Evolutionary conservation across 2,888 invertebrate species (phyloP), one percentile per base, ranked within the genome.

Genomic region (Eremobia ochroleuca): DNA sequence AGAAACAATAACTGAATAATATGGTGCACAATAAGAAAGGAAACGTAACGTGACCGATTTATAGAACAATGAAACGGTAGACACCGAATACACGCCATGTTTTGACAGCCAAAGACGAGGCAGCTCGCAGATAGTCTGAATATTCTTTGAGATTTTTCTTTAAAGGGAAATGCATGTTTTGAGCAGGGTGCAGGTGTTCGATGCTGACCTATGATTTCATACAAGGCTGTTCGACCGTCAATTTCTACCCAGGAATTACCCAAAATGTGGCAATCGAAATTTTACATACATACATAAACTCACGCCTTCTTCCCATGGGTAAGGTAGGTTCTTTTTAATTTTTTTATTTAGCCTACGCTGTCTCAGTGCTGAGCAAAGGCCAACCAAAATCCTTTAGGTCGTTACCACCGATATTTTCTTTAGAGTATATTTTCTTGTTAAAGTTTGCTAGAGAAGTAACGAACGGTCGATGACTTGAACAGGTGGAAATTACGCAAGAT

Each of bases 21-120:
- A 86, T 84, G 82, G 85, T 82, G 86, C 85, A 81, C 86, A 86
- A 86, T 88, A 87, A 81, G 88, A 89, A 87, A 89, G 89, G 87
- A 87, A 89, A 85, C 85, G 77, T 86, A 87, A 87, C 89, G 90
- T 91, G 92, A 88, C 91, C 90, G 88, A 90, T 87, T 87, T 89
- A 88, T 85, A 85, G 87, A 90, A 91, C 90, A 91, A 90, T 91
- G 88, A 85, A 87, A 88, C 89, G 83, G 87, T 86, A 87, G 85
- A 86, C 74, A 85, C 88, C 88, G 85, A 91, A 91, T 88, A 88
- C 90, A 88, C 85, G 87, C 87, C 80, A 88, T 85, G 87, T 85
- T 88, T 86, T 83, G 88, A 86, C 85, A 83, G 80, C 71, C 88
- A 88, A 81, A 89, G 86, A 89, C 68, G 76, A 87, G 70, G 46